Evolutionary conservation across 2,888 invertebrate species (phyloP).

Genomic region (Serripes groenlandicus): DNA sequence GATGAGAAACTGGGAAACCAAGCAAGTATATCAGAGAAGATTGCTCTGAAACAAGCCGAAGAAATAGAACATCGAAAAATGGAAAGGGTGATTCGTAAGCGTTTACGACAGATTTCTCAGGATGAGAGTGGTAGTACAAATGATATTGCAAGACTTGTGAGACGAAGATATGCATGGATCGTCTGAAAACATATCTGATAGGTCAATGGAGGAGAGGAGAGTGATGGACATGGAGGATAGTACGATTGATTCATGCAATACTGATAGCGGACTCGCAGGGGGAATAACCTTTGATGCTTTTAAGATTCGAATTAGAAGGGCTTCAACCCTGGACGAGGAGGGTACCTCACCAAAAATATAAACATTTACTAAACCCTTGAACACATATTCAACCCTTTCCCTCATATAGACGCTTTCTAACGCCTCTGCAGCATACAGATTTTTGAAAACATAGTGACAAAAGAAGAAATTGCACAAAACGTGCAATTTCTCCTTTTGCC

Average conservation of each 20-base stretch:
- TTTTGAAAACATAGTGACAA: too few species aligned
- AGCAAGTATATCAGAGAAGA: constrained; percentile 94
- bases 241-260: background rate
- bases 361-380: too few species aligned
- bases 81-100: constrained; percentile 94
- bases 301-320: constrained; percentile 55
- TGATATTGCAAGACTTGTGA: constrained; percentile 81
- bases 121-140: constrained; percentile 84
- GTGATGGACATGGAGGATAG: background rate
- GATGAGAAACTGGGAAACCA: constrained; percentile 86
- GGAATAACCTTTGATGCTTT: constrained; percentile 59
- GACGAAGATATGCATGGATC: constrained; percentile 68
- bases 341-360: background rate
- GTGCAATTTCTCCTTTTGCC: too few species aligned
- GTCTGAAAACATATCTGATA: constrained; percentile 41
- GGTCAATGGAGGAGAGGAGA: constrained; percentile 10
- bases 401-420: too few species aligned
- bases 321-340: constrained; percentile 44
- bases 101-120: constrained; percentile 88
- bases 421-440: too few species aligned
- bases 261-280: background rate
- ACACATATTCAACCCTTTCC: background rate
- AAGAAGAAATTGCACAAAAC: too few species aligned
- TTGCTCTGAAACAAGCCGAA: constrained; percentile 95
- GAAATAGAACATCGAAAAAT: constrained; percentile 96